These are phyloP conservation scores for Melanophora roralis DNA, from an alignment of 2,888 invertebrate species.

Conservation along the genomic window DNA sequence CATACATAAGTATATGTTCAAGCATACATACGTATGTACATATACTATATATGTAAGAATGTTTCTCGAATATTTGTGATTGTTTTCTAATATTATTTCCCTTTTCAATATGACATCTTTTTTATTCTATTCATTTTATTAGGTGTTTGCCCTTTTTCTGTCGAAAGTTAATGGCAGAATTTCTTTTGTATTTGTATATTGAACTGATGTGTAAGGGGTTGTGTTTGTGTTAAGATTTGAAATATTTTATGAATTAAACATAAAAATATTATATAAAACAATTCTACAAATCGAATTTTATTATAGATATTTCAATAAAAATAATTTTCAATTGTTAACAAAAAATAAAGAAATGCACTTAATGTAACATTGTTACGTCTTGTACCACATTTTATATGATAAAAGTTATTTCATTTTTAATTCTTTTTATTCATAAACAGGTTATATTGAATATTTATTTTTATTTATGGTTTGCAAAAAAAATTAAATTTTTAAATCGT, in stretches of 20 bases:
- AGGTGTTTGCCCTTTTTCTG: conserved; percentile 17
- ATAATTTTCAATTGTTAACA: not conserved
- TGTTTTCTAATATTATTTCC: not conserved
- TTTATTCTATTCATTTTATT: not conserved
- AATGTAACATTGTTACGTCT: too few relatives aligned
- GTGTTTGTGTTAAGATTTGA: not conserved
- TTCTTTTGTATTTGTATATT: not conserved
- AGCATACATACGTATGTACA: not conserved
- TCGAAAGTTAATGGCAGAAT: not conserved
- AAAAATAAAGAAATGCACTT: too few relatives aligned
- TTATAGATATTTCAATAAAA: not conserved
- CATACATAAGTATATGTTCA: not conserved
- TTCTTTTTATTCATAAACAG: too few relatives aligned
- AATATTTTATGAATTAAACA: not conserved
- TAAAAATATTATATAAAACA: conserved; percentile 4
- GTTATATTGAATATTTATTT: too few relatives aligned
- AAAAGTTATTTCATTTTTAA: too few relatives aligned
- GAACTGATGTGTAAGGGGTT: not conserved
- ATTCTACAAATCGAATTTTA: not conserved
- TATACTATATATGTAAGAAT: not conserved
- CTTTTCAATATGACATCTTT: not conserved
- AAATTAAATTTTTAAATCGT: too few relatives aligned
- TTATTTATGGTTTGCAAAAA: too few relatives aligned
- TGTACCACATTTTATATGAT: too few relatives aligned
- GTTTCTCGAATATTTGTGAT: not conserved